A percentile compares a stretch with the other conserved stretches of the same genome.
These are phyloP conservation scores for Hipparchia semele DNA, from an alignment of 2,888 invertebrate species.

Conservation along the genomic window DNA sequence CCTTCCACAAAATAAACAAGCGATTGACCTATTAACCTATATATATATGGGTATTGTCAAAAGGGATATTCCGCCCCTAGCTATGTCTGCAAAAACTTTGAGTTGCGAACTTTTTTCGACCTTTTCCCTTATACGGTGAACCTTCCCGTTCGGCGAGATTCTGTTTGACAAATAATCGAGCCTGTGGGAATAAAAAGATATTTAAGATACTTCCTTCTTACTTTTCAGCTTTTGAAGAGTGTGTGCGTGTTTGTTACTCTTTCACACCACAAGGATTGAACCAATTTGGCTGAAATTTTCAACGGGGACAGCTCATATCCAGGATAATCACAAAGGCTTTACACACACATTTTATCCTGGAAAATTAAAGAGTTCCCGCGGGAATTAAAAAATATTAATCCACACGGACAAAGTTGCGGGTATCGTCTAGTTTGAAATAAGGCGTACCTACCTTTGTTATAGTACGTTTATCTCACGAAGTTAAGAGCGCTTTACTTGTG, in stretches of 20 bases:
- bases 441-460: too few species aligned
- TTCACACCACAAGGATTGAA: not conserved
- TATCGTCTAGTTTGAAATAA: not conserved
- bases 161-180: conserved; percentile 67
- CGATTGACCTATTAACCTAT: conserved; percentile 57
- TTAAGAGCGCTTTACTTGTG: too few species aligned
- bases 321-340: not conserved
- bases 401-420: not conserved
- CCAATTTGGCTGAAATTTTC: not conserved
- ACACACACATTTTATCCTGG: not conserved
- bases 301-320: not conserved
- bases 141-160: conserved; percentile 42
- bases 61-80: conserved; percentile 51
- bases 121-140: conserved; percentile 49
- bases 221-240: too few species aligned
- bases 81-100: conserved; percentile 68
- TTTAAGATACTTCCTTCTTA: conserved; percentile 2
- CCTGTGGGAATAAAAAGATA: conserved; percentile 47
- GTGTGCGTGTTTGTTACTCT: not conserved
- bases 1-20: conserved; percentile 52
- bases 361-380: not conserved
- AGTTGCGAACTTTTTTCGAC: conserved; percentile 56
- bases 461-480: too few species aligned
- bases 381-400: not conserved
- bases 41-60: conserved; percentile 49